Evolutionary conservation across 2,797 vertebrate species (phyloP).

Genomic region (Poecilia wingei): DNA sequence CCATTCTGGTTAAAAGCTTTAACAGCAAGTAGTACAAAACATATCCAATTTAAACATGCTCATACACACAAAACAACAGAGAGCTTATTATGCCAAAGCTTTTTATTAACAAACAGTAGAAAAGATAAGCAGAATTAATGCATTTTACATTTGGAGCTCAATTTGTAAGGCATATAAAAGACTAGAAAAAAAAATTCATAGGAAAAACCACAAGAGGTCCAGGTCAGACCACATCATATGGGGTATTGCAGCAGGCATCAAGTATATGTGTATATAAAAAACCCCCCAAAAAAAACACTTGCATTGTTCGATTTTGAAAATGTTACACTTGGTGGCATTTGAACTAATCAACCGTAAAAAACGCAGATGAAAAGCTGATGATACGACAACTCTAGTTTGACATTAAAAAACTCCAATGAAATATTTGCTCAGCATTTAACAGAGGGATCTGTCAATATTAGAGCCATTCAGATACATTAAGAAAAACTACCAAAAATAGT

Average conservation of each 20-base stretch:
- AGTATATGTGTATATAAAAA: background rate
- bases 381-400: background rate
- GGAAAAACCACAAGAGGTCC: constrained; percentile 27
- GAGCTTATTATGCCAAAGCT: constrained; percentile 26
- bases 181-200: constrained; percentile 23
- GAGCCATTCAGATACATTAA: background rate
- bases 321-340: background rate
- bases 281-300: background rate
- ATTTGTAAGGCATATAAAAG: constrained; percentile 50
- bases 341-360: constrained; percentile 1
- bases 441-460: background rate
- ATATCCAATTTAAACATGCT: background rate
- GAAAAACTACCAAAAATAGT: background rate
- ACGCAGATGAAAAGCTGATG: background rate
- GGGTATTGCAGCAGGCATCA: constrained; percentile 4
- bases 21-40: background rate
- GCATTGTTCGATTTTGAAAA: constrained; percentile 2
- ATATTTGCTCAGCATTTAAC: background rate
- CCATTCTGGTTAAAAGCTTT: too few species aligned
- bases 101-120: constrained; percentile 72
- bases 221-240: constrained; percentile 45
- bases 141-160: constrained; percentile 38
- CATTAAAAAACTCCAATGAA: background rate
- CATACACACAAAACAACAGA: background rate
- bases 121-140: constrained; percentile 34